Evolutionary conservation across 2,888 invertebrate genomes (phyloP), one percentile per base, ranked within the genome.

Genomic region (Cantharis rufa): DNA sequence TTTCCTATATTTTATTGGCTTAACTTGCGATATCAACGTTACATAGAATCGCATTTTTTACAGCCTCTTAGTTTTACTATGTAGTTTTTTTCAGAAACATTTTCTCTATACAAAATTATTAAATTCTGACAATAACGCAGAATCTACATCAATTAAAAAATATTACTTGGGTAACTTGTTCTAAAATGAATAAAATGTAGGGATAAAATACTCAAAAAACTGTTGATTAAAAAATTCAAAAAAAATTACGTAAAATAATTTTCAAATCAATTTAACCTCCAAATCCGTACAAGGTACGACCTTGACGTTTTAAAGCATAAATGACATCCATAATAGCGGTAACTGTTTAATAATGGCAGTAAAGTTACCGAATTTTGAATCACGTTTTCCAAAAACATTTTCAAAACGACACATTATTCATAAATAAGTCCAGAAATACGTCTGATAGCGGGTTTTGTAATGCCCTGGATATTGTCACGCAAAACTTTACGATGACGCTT

Each of bases 281-380:
- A 3, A 64, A 64, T 13, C 64, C 64, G 88, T 95, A 95, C 11
- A 96, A 87, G 78, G 95, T 95, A 82, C 94, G 90, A 4, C 95
- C 94, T 88, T 95, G 95, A 70, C 95, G 90, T 86, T 96, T 95
- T 84, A 95, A 87, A n/a, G 95, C 95, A 85, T 95, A 96, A 69
- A 96, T 95, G 11, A 96, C 94, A 82, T 96, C 95, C 95, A 96
- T 95, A 15, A 96, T 95, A 15, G 95, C 95, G 0, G 95, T 95
- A 66, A 96, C 95, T 1, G 95, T 96, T 89, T 96, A n/a, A n/a
- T n/a, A n/a, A n/a, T n/a, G n/a, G n/a, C n/a, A n/a, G n/a, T n/a
- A n/a, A n/a, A 10, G 70, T 70, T 4, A 70, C 70, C 15, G 70
- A 7, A 16, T 71, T 63, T 2, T 63, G 24, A 21, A 71, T 71